Percentiles rank a stretch among this genome's conserved stretches.
These are phyloP conservation scores for Anguilla megastoma DNA, from an alignment of 2,797 vertebrate species.

Conservation along the genomic window DNA sequence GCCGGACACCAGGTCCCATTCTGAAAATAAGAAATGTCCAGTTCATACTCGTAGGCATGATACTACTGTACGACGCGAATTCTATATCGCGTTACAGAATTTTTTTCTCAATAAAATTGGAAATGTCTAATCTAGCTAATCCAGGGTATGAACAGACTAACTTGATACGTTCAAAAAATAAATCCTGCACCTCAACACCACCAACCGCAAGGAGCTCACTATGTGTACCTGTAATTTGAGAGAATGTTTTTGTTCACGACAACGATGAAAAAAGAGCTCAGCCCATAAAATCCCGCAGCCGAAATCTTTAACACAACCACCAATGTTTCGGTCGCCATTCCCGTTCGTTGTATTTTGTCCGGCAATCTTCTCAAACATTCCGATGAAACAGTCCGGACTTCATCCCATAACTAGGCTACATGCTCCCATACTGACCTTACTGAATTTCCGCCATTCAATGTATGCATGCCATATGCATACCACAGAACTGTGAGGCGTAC, in stretches of 20 bases:
- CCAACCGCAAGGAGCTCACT: neutral
- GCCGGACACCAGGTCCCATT: neutral
- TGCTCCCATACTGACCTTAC: conserved; percentile 59
- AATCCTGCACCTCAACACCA: neutral
- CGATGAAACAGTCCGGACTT: conserved; percentile 22
- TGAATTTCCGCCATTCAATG: conserved; percentile 70
- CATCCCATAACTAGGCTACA: conserved; percentile 39
- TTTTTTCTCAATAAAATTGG: neutral
- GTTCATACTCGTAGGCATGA: neutral
- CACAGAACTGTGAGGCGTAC: conserved; percentile 17
- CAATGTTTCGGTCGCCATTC: conserved; percentile 58
- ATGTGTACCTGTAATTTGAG: conserved; percentile 80
- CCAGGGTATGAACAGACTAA: neutral
- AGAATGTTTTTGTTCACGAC: conserved; percentile 94
- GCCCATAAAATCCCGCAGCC: conserved; percentile 82
- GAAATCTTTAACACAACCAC: conserved; percentile 68
- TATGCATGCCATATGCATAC: conserved; percentile 28
- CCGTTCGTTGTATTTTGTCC: conserved; percentile 57
- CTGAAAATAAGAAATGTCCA: neutral
- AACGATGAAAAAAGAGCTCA: conserved; percentile 90
- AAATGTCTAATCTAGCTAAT: neutral
- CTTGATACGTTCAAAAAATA: neutral
- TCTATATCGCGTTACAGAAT: neutral
- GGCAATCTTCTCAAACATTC: conserved; percentile 37
- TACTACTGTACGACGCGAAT: neutral